Evolutionary conservation across 2,797 vertebrate species (phyloP).

Genomic region (Microchirus variegatus): DNA sequence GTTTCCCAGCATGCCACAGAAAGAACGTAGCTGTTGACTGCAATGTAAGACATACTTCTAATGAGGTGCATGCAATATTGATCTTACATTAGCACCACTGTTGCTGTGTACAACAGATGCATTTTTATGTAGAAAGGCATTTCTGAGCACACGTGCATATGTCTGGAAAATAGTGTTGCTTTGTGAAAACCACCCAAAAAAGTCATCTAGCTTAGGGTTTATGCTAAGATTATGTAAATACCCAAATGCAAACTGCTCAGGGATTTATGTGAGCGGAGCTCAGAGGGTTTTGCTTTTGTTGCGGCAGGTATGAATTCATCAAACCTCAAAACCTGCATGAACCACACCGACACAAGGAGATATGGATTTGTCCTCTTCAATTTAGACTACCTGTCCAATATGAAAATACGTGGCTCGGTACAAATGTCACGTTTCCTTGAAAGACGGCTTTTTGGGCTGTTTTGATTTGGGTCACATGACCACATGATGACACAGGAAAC

Average conservation of each 20-base stretch:
- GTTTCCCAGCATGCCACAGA: constrained; percentile 43
- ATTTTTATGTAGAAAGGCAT: not conserved
- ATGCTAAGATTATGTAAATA: constrained; percentile 55
- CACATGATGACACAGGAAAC: too few species aligned
- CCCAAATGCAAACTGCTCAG: constrained; percentile 30
- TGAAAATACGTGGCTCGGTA: too few species aligned
- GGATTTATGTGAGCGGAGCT: constrained; percentile 48
- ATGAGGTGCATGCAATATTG: constrained; percentile 26
- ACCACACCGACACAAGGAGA: too few species aligned
- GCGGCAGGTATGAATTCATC: constrained; percentile 22
- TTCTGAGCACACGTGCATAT: not conserved
- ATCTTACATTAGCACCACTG: constrained; percentile 17
- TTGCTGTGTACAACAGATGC: constrained; percentile 5
- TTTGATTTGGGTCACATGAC: too few species aligned
- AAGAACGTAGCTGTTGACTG: constrained; percentile 23
- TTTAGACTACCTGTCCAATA: too few species aligned
- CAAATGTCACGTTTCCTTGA: too few species aligned
- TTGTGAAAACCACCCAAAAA: too few species aligned
- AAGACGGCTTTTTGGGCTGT: too few species aligned
- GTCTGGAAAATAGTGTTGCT: not conserved
- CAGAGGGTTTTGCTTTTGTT: constrained; percentile 25
- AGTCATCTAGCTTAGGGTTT: constrained; percentile 31
- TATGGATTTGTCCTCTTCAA: too few species aligned
- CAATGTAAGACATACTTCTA: constrained; percentile 21
- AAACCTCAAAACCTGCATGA: constrained; percentile 2